Conservation (phyloP, 2,113 vertebrate species). For the Podarcis raffonei region DNA sequence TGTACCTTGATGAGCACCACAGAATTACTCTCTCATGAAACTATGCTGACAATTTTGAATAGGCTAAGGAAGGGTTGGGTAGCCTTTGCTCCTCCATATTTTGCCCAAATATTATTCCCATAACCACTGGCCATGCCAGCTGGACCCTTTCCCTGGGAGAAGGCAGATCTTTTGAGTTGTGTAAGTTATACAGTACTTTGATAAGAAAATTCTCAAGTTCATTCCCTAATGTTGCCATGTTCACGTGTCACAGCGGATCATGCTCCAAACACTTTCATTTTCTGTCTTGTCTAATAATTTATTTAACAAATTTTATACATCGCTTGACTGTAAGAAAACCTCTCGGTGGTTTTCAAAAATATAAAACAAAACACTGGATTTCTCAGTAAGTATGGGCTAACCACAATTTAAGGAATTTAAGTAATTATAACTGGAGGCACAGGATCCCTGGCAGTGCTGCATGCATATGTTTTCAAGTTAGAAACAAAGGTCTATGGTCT, state of each 20-base stretch:
- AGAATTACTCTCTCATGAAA: neutral
- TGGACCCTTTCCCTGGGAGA: neutral
- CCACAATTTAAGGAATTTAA: neutral
- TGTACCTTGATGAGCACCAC: neutral
- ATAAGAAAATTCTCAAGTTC: conserved; percentile 12
- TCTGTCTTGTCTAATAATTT: neutral
- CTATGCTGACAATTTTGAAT: neutral
- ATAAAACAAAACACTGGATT: too few species aligned
- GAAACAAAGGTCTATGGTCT: neutral
- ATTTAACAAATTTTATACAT: too few species aligned
- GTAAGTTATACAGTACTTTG: neutral
- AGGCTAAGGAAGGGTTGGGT: neutral
- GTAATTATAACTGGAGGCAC: conserved; percentile 30
- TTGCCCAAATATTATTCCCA: too few species aligned
- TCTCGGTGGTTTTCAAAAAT: too few species aligned
- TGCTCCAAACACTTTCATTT: neutral
- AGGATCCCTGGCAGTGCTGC: neutral
- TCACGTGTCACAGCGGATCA: neutral
- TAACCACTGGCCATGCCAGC: neutral
- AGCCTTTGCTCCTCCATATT: neutral
- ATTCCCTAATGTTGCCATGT: conserved; percentile 5
- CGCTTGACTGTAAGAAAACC: too few species aligned
- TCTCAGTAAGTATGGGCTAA: neutral
- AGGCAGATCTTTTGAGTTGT: neutral
- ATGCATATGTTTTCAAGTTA: neutral